Evolutionary conservation across 1,140 invertebrate species (phyloP), one percentile per base, ranked within the genome.

Genomic region (Drosophila guanche): DNA sequence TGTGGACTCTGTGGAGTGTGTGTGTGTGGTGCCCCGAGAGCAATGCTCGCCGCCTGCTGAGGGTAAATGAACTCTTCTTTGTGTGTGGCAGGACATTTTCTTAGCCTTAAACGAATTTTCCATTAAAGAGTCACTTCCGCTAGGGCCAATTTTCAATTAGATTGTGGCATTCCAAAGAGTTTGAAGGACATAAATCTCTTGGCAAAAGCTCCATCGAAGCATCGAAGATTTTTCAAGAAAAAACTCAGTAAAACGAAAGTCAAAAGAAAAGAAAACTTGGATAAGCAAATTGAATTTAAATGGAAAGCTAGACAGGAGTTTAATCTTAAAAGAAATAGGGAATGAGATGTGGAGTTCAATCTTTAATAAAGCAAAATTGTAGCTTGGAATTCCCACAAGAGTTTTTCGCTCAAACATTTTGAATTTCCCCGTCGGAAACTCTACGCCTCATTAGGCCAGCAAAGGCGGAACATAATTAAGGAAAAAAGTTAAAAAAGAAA

Each of bases 51-150:
- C 51, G 47, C 25, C 20, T 6, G 7, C 16, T 8, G 25, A 25
- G 66, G 79, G 73, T 86, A 62, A 85, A 85, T 58, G 81, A 85
- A 86, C 81, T 57, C 41, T 63, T 46, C 20, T 27, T 51, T 74
- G 23, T 62, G 12, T 43, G 37, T 68, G 45, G n/a, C 4, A 5
- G 16, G 20, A 46, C 10, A 33, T 42, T 55, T 55, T 5, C 37
- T 40, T 56, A 25, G 25, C 33, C 50, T 29, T 4, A 22, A 56
- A 56, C 23, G 33, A 4, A 37, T 37, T 37, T 37, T 14, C 3
- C 5, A 46, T 59, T 65, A 63, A 67, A 67, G n/a, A 62, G 42
- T 20, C 41, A 65, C 41, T 40, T 51, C 22, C 33, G 53, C 27
- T 51, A 43, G 51, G 20, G 43, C 25, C 47, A 46, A 55, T 51